phyloP scores from a whole-genome alignment of 2,888 invertebrate species.

The Cenopis cana region DNA sequence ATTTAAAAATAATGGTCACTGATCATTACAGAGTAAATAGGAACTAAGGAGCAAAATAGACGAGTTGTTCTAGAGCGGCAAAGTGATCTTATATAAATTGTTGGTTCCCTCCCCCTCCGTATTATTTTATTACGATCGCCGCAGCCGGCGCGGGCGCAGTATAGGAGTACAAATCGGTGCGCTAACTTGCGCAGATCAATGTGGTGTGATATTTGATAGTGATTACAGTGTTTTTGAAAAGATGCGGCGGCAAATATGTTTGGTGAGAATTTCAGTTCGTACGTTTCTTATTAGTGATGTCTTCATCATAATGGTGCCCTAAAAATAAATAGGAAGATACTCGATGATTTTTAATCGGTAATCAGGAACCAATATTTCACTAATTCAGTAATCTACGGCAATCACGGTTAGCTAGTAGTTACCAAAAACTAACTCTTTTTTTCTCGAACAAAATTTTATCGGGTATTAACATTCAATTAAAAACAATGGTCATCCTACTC shows the following conservation, averaged over 20 bases:
- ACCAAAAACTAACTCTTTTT: too few species aligned
- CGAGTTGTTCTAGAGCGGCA: constrained; percentile 61
- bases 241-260: constrained; percentile 62
- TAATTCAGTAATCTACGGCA: too few species aligned
- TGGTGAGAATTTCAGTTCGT: constrained; percentile 51
- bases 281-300: background rate
- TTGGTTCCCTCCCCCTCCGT: constrained; percentile 69
- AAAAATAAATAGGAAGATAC: too few species aligned
- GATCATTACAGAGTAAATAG: constrained; percentile 61
- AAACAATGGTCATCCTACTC: too few species aligned
- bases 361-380: too few species aligned
- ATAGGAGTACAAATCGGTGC: constrained; percentile 57
- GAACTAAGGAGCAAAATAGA: constrained; percentile 69
- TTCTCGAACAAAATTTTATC: too few species aligned
- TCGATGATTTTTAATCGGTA: too few species aligned
- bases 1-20: constrained; percentile 60
- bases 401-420: too few species aligned
- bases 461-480: too few species aligned
- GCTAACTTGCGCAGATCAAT: constrained; percentile 50
- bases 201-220: constrained; percentile 47
- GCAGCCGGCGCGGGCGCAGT: constrained; percentile 66
- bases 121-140: constrained; percentile 57
- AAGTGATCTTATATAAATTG: constrained; percentile 76
- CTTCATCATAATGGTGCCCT: background rate
- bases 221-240: constrained; percentile 50